These are phyloP conservation scores for Melangyna quadrimaculata DNA, from an alignment of 2,888 invertebrate genomes.

Conservation along the genomic window DNA sequence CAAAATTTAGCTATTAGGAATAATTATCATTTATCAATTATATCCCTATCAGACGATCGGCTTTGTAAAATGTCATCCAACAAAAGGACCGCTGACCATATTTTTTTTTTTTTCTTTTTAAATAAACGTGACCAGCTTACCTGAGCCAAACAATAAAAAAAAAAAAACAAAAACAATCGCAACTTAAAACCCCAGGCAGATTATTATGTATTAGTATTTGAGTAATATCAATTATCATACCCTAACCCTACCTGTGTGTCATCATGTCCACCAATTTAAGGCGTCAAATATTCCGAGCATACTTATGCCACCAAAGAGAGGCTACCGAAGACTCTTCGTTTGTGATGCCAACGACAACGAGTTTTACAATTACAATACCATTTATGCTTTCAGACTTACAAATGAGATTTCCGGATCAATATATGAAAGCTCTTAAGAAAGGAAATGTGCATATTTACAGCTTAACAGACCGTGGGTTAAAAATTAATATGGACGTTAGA, in stretches of 20 bases:
- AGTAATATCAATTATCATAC: too few species aligned
- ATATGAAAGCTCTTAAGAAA: not conserved
- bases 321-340: not conserved
- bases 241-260: too few species aligned
- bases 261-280: conserved; percentile 6
- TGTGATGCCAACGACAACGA: not conserved
- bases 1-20: not conserved
- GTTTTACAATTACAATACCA: not conserved
- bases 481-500: too few species aligned
- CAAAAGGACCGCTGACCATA: not conserved
- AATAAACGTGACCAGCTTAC: not conserved
- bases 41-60: not conserved
- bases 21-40: not conserved
- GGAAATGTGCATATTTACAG: not conserved
- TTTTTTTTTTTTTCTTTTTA: not conserved
- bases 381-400: conserved; percentile 40
- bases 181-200: not conserved
- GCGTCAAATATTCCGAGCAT: conserved; percentile 30
- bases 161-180: not conserved
- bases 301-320: not conserved
- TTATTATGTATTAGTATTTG: too few species aligned
- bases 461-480: conserved; percentile 1
- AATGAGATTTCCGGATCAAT: conserved; percentile 59
- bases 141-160: not conserved
- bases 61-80: not conserved